Conservation (phyloP, 2,797 vertebrate genomes). For the Halcyon chelicuti region DNA sequence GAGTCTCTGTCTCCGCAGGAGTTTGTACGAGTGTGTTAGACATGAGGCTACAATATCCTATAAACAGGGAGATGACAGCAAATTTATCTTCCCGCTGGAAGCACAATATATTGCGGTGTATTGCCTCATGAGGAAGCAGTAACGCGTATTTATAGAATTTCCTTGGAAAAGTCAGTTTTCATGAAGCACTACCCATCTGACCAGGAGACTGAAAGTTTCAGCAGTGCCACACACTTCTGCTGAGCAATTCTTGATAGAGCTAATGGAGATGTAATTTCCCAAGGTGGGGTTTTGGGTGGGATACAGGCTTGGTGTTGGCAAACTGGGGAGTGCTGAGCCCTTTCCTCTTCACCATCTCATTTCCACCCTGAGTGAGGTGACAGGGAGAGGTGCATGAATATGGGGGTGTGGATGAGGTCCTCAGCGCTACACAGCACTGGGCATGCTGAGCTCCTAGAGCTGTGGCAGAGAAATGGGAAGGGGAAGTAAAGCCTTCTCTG, state of each 20-base stretch:
- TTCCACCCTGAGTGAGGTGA: background rate
- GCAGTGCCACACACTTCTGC: background rate
- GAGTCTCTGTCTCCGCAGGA: background rate
- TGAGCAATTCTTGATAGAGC: background rate
- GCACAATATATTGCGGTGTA: background rate
- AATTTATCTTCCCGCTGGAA: background rate
- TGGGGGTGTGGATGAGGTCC: background rate
- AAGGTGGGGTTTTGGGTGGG: accelerated
- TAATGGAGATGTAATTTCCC: background rate
- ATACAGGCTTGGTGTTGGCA: background rate
- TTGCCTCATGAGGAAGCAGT: background rate
- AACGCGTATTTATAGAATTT: background rate
- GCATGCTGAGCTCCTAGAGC: background rate
- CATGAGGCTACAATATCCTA: background rate
- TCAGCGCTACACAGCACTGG: background rate
- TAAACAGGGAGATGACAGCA: background rate
- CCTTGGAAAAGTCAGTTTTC: background rate
- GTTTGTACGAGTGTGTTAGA: background rate
- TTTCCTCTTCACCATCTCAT: background rate
- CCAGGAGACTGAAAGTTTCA: background rate
- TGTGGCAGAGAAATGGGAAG: background rate
- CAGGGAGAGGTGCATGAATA: background rate
- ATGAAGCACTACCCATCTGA: background rate
- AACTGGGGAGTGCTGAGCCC: background rate
- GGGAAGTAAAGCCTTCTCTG: slow-evolving; percentile 20